Evolutionary conservation across 2,113 vertebrate genomes (phyloP).

Genomic region (Antennarius striatus): DNA sequence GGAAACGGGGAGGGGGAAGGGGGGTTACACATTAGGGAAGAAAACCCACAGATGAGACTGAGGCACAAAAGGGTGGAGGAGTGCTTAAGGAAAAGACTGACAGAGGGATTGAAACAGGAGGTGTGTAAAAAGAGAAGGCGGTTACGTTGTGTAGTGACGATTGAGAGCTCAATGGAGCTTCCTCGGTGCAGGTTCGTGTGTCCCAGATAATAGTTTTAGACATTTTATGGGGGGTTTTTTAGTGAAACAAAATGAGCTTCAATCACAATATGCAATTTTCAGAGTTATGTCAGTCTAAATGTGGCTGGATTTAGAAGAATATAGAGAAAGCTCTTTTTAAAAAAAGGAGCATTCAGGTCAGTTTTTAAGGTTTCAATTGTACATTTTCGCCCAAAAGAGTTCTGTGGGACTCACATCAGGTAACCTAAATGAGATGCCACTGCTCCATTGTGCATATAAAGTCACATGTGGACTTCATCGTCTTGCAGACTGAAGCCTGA

Average conservation of each 20-base stretch:
- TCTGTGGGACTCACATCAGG: conserved; percentile 33
- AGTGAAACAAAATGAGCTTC: conserved; percentile 33
- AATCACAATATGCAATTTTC: not conserved
- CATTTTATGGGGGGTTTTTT: conserved; percentile 21
- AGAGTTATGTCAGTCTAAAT: conserved; percentile 10
- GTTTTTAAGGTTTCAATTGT: too few species aligned
- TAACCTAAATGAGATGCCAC: conserved; percentile 4
- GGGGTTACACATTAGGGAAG: conserved; percentile 53
- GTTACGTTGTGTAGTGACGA: conserved; percentile 5
- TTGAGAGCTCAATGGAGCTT: conserved; percentile 1
- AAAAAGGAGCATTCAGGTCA: too few species aligned
- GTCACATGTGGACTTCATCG: conserved; percentile 4
- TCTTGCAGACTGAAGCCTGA: not conserved
- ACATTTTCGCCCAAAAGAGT: conserved; percentile 5
- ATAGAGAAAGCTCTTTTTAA: too few species aligned
- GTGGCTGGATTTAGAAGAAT: too few species aligned
- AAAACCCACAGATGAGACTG: conserved; percentile 36
- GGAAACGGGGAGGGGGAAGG: conserved; percentile 29
- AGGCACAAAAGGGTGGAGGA: conserved; percentile 30
- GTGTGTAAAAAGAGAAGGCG: conserved; percentile 5
- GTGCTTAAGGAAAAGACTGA: conserved; percentile 1
- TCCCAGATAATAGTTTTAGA: conserved; percentile 44
- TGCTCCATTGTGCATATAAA: conserved; percentile 1
- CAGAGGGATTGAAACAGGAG: conserved; percentile 4
- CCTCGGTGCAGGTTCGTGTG: conserved; percentile 22